Base-by-base conservation (phyloP, 2,113 vertebrate species). In the Rutilus rutilus region DNA sequence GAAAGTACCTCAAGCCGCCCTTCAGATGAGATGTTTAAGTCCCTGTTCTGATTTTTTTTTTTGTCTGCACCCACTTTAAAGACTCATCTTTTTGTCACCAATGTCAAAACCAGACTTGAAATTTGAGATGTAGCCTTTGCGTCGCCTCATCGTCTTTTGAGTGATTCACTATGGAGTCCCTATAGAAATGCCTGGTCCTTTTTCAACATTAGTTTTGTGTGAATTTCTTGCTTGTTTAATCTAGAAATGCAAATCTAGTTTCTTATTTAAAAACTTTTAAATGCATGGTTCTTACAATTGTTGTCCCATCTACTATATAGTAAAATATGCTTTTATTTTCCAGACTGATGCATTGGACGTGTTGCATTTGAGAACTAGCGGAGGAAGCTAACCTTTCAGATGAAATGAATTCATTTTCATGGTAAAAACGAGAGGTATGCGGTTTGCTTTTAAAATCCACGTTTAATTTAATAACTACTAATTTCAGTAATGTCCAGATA, bases 291-390 rank as follows among this genome's bases (percentile, higher is more conserved):
- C 2, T 33, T 77, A 14, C 23, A 54, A 19, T n/a, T 52, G 45
- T n/a, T 7, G 2, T 39, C 33, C 21, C 25, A 9, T 52, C 3
- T 30, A 30, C n/a, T 52, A 2, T 54, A 19, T 15, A n/a, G 30
- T 78, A n/a, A 78, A 23, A 39, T 77, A 39, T 6, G 19, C 1
- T 59, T 8, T 78, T 78, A 78, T 59, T 78, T 78, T 78, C 23
- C 76, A 78, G 76, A 15, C 5, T 78, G 30, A 59, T 36, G 6
- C 5, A 10, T 9, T 78, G 30, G 52, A 78, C 8, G 47, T n/a
- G 76, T 23, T 59, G 5, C 30, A 17, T 47, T 75, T 75, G 73
- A n/a, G 6, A 59, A 59, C 52, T 78, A 33, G 21, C n/a, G 52
- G 11, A 1, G 5, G 15, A n/a, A 36, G 52, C 17, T 12, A 33